Conservation (phyloP, 2,797 vertebrate genomes). For the Tamandua tetradactyla region DNA sequence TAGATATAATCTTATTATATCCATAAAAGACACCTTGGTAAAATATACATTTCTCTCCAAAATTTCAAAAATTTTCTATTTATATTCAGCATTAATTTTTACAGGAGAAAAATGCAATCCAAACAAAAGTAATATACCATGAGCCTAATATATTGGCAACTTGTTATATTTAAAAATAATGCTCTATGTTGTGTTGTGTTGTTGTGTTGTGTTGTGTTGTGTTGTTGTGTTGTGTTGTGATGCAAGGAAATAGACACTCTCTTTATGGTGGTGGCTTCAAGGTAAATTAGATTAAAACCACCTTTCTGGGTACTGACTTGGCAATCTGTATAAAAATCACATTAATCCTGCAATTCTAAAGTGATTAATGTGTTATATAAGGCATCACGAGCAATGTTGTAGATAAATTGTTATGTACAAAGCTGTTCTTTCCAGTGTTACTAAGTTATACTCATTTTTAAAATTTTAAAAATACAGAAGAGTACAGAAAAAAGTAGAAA, state of each 20-base stretch:
- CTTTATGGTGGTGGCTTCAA: neutral
- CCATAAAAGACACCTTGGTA: no score
- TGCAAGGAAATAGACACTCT: neutral
- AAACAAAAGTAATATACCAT: neutral
- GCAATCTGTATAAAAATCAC: neutral
- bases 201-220: no score
- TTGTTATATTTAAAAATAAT: neutral
- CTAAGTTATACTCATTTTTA: neutral
- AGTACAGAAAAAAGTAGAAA: slow-evolving; percentile 8
- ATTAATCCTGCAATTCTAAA: neutral
- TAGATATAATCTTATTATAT: no score
- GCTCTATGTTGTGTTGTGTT: no score
- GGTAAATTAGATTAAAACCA: neutral
- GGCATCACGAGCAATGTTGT: neutral
- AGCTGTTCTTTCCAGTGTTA: neutral
- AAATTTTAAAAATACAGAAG: neutral
- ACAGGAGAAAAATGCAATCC: neutral
- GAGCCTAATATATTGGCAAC: neutral
- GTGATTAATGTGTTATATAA: neutral
- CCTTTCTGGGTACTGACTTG: neutral
- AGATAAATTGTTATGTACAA: neutral
- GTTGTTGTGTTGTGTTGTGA: neutral
- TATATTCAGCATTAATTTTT: neutral
- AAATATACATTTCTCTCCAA: no score
- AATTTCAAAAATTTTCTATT: no score